Evolutionary conservation across 2,113 vertebrate species (phyloP).

Genomic region (Gracilinanus agilis): DNA sequence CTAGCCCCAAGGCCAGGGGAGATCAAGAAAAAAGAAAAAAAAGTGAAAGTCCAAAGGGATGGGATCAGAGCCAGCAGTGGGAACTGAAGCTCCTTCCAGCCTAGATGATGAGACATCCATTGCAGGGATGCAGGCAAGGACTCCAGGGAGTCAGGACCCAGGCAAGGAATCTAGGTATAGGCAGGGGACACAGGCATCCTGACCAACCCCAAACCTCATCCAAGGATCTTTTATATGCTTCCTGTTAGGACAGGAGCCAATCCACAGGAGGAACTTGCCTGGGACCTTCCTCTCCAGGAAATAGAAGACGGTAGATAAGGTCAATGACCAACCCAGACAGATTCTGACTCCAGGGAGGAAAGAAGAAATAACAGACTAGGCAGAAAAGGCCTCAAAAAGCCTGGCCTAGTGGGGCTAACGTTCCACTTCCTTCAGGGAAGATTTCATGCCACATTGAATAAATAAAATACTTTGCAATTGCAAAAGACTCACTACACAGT

Average conservation of each 20-base stretch:
- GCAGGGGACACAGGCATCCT: neutral
- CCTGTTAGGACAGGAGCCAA: neutral
- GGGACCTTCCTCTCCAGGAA: neutral
- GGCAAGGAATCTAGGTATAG: neutral
- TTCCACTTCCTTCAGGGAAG: slow-evolving; percentile 60
- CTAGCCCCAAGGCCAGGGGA: neutral
- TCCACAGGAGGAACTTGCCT: neutral
- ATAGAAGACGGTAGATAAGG: too few species aligned
- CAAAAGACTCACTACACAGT: slow-evolving; percentile 54
- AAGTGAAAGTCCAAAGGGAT: neutral
- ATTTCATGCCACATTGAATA: slow-evolving; percentile 73
- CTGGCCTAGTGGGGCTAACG: slow-evolving; percentile 9
- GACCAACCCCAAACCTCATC: neutral
- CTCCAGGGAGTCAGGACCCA: neutral
- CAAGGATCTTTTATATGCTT: neutral
- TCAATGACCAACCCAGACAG: neutral
- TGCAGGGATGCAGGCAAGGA: neutral
- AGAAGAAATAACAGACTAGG: neutral
- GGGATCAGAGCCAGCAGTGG: neutral
- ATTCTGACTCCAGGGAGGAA: neutral
- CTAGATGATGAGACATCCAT: neutral
- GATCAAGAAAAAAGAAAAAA: neutral
- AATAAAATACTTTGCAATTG: slow-evolving; percentile 66
- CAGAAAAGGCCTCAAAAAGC: neutral
- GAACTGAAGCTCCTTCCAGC: neutral